These are phyloP conservation scores for Salvelinus sp. DNA, from an alignment of 2,113 vertebrate genomes.

Conservation along the genomic window DNA sequence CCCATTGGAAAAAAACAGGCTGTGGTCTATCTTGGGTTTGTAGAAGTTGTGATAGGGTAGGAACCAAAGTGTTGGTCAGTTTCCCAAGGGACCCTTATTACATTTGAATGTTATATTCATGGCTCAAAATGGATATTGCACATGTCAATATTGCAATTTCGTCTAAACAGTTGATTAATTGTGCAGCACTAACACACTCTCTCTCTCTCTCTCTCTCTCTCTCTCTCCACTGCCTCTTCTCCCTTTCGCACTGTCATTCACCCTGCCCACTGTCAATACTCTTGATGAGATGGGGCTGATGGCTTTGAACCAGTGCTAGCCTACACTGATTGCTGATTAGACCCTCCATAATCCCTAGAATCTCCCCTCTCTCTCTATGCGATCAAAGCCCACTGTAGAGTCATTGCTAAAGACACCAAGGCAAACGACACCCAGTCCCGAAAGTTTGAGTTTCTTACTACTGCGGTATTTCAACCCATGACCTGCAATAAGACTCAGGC, in stretches of 20 bases:
- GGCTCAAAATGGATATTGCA: no score
- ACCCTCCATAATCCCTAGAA: not conserved
- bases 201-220: not conserved
- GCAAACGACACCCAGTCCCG: not conserved
- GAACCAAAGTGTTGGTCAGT: no score
- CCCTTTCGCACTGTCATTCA: not conserved
- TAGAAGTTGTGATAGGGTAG: no score
- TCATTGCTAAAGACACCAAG: not conserved
- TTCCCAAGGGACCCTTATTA: no score
- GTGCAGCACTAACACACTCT: no score
- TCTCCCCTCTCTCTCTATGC: not conserved
- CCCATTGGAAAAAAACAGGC: no score
- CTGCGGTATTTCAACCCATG: not conserved
- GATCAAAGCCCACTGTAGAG: not conserved
- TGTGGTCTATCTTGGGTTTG: no score
- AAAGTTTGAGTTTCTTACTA: not conserved
- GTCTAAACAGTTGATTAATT: no score
- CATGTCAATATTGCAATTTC: no score
- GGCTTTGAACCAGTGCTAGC: not conserved
- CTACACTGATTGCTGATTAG: not conserved
- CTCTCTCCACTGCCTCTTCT: not conserved
- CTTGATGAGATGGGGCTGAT: not conserved
- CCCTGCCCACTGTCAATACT: not conserved
- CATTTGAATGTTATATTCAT: no score
- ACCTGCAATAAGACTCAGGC: no score